Base-by-base conservation (phyloP, 2,113 vertebrate species). In the Smithornis capensis region DNA sequence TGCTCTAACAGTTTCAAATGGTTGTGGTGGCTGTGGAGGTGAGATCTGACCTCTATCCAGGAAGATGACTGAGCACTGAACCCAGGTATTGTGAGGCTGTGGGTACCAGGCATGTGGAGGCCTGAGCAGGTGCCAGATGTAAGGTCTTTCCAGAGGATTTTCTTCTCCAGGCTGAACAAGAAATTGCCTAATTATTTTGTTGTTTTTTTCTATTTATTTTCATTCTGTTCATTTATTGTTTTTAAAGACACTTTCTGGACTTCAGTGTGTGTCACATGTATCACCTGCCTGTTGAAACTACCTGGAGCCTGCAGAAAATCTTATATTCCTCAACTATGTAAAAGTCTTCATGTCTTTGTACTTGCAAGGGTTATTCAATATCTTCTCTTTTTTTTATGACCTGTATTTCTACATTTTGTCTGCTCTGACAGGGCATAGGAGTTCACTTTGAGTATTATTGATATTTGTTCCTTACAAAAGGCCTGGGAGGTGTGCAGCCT, bases 11-110 rank as follows among this genome's bases (percentile, higher is more conserved):
- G 33, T 42, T 73, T 29, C 5, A 24, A 9, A 14, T 59, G 21
- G 4, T 17, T 37, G 42, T 11, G 3, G 2, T 59, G 44, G 67
- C 62, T 76, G n/a, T 47, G 44, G 62, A 35, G 24, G 38, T 2
- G 50, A 70, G 50, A n/a, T 37, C 35, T 47, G 69, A 33, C 29
- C 33, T 45, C 19, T 49, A 23, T 27, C 16, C 17, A n/a, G 28
- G 22, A 27, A 12, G 68, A 12, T 21, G 55, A 29, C 65, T 2
- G 6, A 71, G 47, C 63, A 19, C 47, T 28, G 8, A 53, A 25
- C 38, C 10, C 1, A 6, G 33, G 5, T 79, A 19, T 22, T 2
- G 2, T 4, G 2, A 35, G 1, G 4, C 44, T 2, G 1, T 3
- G 16, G 28, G 35, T 49, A 28, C 45, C 17, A 31, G 7, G 4